Percentiles rank a stretch among this genome's conserved stretches.
Evolutionary conservation across 64 coral and sea anemone genomes (phyloP).

Genomic region (Montipora cactus): DNA sequence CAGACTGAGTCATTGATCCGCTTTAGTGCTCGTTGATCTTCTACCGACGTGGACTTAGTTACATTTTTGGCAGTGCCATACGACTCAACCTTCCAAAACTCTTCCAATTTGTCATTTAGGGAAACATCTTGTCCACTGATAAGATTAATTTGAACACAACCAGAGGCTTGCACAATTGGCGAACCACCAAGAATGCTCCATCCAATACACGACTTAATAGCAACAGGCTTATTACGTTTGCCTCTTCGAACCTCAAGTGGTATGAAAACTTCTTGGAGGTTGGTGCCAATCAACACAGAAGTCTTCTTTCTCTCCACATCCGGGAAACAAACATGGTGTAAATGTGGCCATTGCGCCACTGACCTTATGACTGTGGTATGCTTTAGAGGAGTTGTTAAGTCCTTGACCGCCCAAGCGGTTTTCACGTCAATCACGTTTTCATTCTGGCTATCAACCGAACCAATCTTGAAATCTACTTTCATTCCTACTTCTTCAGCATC

Average conservation of each 20-base stretch:
- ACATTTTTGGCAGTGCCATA: neutral
- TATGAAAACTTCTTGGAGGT: constrained; percentile 56
- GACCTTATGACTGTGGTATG: neutral
- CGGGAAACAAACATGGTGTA: constrained; percentile 40
- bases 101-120: neutral
- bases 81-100: constrained; percentile 37
- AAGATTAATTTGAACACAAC: neutral
- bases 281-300: constrained; percentile 43
- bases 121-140: neutral
- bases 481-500: no score
- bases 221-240: constrained; percentile 45
- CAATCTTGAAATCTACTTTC: no score
- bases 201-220: constrained; percentile 59
- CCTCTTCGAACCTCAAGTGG: constrained; percentile 59
- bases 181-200: constrained; percentile 62
- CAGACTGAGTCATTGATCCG: constrained; percentile 31
- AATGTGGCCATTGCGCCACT: constrained; percentile 33
- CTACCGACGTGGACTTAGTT: constrained; percentile 18
- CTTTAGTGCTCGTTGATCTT: constrained; percentile 45
- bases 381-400: constrained; percentile 20
- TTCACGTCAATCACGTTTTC: no score
- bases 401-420: constrained; percentile 28
- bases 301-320: constrained; percentile 52
- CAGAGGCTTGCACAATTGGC: neutral
- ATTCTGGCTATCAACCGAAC: no score